These are phyloP conservation scores for Liopterus haemorrhoidalis DNA, from an alignment of 2,888 invertebrate species.

Conservation along the genomic window DNA sequence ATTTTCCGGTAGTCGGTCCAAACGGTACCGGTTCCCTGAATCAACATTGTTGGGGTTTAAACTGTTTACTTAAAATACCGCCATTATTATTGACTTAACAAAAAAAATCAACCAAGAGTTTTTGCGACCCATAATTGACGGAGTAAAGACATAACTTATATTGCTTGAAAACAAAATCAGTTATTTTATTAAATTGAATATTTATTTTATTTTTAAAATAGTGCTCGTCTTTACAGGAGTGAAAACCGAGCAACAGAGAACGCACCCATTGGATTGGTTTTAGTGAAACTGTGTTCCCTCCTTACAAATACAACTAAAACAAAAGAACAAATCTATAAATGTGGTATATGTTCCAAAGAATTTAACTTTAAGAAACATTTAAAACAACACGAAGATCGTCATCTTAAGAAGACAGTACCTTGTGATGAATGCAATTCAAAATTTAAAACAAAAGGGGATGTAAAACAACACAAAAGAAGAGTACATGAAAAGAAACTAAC, in stretches of 20 bases:
- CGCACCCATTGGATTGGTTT: not conserved
- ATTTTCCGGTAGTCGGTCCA: too few relatives aligned
- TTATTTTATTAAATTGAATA: too few relatives aligned
- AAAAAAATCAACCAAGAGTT: too few relatives aligned
- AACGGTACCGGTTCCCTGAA: too few relatives aligned
- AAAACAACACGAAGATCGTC: not conserved
- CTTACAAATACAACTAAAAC: too few relatives aligned
- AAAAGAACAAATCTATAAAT: not conserved
- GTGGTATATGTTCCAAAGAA: not conserved
- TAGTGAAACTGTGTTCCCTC: too few relatives aligned
- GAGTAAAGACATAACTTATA: too few relatives aligned
- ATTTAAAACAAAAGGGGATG: not conserved
- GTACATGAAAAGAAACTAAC: not conserved
- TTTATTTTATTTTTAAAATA: not conserved
- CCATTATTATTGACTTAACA: too few relatives aligned
- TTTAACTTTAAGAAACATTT: not conserved
- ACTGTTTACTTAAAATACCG: too few relatives aligned
- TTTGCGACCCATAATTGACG: too few relatives aligned
- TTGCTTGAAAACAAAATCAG: too few relatives aligned
- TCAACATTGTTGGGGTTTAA: too few relatives aligned
- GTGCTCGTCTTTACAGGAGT: constrained; percentile 3
- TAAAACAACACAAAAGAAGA: not conserved
- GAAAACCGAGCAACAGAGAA: not conserved
- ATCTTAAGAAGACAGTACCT: not conserved
- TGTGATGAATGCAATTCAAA: not conserved